phyloP scores from a whole-genome alignment of 2,888 invertebrate genomes.

The Callimorpha dominula region DNA sequence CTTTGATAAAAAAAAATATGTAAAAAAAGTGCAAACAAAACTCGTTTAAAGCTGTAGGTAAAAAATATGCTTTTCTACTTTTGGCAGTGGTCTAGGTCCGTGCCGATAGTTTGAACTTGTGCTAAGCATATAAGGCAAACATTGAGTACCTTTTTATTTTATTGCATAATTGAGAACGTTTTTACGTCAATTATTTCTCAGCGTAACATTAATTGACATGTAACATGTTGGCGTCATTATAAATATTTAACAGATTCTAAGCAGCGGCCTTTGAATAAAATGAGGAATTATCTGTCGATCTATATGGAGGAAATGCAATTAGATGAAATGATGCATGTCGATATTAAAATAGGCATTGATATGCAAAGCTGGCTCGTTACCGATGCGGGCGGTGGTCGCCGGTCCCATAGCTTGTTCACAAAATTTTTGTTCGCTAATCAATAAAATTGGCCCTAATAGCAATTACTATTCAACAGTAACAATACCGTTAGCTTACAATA shows the following conservation, averaged over 20 bases:
- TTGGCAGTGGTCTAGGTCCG: constrained; percentile 58
- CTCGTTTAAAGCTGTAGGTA: constrained; percentile 46
- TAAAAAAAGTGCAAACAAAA: constrained; percentile 60
- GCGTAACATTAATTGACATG: constrained; percentile 78
- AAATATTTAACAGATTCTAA: constrained; percentile 69
- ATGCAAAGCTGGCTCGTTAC: constrained; percentile 80
- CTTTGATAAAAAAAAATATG: constrained; percentile 60
- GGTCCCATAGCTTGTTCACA: constrained; percentile 76
- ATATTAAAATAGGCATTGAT: constrained; percentile 84
- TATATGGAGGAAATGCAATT: constrained; percentile 81
- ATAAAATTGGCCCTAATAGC: constrained; percentile 78
- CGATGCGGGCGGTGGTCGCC: constrained; percentile 73
- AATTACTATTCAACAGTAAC: constrained; percentile 74
- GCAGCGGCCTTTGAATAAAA: constrained; percentile 47
- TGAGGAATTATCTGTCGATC: constrained; percentile 57
- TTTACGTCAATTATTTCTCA: constrained; percentile 80
- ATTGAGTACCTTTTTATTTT: constrained; percentile 68
- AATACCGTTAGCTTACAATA: constrained; percentile 71
- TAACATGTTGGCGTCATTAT: constrained; percentile 71
- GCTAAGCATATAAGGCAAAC: constrained; percentile 64
- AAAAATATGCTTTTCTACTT: constrained; percentile 63
- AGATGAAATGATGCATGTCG: constrained; percentile 85
- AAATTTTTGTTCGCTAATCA: constrained; percentile 81
- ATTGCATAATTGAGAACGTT: constrained; percentile 72
- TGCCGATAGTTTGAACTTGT: constrained; percentile 56